Percentiles rank a stretch among this genome's conserved stretches.
These are phyloP conservation scores for Rafetus swinhoei DNA, from an alignment of 2,113 vertebrate species.

Conservation along the genomic window DNA sequence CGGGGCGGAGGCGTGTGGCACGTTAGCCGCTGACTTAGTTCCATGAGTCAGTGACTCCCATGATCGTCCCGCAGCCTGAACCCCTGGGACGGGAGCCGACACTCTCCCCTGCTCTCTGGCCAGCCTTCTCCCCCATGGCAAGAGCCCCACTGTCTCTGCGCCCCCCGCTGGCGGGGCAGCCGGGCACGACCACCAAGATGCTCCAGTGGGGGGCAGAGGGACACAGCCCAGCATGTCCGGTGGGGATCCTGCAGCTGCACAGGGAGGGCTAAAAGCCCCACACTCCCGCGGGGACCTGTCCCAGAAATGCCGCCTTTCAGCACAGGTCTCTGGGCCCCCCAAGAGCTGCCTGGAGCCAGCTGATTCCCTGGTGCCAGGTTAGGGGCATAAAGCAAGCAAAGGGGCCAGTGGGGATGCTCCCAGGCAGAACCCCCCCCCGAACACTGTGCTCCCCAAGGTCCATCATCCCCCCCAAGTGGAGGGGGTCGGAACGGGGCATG, in stretches of 20 bases:
- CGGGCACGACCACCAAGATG: not conserved
- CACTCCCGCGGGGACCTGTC: not conserved
- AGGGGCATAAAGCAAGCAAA: not conserved
- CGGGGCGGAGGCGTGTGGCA: not conserved
- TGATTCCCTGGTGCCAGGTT: not conserved
- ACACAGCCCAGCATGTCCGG: fast-evolving
- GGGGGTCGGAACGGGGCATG: no score
- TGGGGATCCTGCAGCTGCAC: no score
- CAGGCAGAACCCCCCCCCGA: not conserved
- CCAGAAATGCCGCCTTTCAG: not conserved
- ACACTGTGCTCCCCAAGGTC: not conserved
- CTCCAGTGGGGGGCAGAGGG: not conserved
- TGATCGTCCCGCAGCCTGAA: not conserved
- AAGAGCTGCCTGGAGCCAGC: not conserved
- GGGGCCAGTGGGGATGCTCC: not conserved
- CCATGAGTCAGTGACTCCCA: not conserved
- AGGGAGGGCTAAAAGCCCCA: not conserved
- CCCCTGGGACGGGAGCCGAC: not conserved
- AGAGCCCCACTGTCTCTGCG: not conserved
- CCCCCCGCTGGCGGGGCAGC: not conserved
- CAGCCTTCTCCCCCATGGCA: not conserved
- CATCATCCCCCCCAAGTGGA: not conserved
- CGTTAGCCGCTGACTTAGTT: not conserved
- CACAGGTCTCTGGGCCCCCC: no score
- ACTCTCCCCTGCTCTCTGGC: not conserved